phyloP scores from a whole-genome alignment of 2,113 vertebrate genomes.

The Pantherophis guttatus region DNA sequence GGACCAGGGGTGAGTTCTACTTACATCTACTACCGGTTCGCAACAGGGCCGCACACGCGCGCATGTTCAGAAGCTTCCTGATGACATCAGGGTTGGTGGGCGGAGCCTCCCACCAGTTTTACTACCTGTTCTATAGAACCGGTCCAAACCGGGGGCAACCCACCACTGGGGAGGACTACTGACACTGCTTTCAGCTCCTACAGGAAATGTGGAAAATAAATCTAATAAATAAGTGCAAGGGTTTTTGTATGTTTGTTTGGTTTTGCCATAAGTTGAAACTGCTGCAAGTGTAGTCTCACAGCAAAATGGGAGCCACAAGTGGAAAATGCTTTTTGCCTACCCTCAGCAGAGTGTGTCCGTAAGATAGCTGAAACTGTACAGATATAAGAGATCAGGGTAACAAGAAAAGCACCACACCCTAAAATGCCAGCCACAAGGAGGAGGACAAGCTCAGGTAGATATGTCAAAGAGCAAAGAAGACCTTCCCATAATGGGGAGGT shows the following conservation, averaged over 20 bases:
- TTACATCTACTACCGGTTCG: too few species aligned
- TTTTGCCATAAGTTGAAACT: neutral
- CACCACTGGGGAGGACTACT: neutral
- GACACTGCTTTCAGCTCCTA: neutral
- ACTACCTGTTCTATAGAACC: too few species aligned
- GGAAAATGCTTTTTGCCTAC: constrained; percentile 25
- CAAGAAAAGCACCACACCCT: constrained; percentile 39
- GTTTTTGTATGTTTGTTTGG: neutral
- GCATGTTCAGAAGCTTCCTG: too few species aligned
- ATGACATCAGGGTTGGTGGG: too few species aligned
- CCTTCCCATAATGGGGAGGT: constrained; percentile 39
- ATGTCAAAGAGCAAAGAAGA: constrained; percentile 51
- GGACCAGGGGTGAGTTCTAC: too few species aligned
- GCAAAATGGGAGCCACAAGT: constrained; percentile 49
- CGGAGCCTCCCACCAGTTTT: too few species aligned
- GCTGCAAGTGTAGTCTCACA: constrained; percentile 22
- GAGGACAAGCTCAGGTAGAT: constrained; percentile 45
- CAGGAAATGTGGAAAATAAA: neutral
- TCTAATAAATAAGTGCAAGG: neutral
- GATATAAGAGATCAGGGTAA: constrained; percentile 50
- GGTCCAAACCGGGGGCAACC: too few species aligned
- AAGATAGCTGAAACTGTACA: constrained; percentile 36
- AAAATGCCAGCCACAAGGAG: constrained; percentile 48
- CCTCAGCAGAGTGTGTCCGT: constrained; percentile 31
- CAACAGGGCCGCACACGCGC: too few species aligned